Evolutionary conservation across 1,140 invertebrate species (phyloP).

Genomic region (Dreissena polymorpha): DNA sequence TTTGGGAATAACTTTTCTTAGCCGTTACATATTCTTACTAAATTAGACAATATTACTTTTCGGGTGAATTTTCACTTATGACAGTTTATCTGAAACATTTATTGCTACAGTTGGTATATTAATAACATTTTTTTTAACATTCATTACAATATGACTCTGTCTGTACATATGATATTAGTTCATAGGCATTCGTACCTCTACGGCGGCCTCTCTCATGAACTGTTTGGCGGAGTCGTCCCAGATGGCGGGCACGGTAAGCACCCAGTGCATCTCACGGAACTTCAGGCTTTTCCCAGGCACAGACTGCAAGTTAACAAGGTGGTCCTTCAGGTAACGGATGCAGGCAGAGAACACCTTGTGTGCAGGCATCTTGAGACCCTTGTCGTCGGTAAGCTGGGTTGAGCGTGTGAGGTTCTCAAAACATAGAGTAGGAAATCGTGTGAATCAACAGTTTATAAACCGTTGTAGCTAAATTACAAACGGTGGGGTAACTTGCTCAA

Average conservation of each 20-base stretch:
- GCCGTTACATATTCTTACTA: no score
- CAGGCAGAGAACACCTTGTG: constrained; percentile 35
- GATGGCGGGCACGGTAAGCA: constrained; percentile 49
- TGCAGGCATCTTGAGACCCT: constrained; percentile 29
- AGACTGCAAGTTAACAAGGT: background rate
- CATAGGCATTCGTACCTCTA: constrained; percentile 15
- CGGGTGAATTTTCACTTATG: no score
- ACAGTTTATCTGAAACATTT: no score
- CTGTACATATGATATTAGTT: no score
- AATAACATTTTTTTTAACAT: no score
- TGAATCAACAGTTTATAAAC: background rate
- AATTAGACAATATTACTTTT: no score
- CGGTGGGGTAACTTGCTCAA: no score
- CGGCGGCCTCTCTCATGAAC: constrained; percentile 48
- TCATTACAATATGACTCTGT: no score
- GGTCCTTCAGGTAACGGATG: constrained; percentile 41
- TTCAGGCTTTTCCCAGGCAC: background rate
- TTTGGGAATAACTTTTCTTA: no score
- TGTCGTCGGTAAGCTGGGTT: constrained; percentile 28
- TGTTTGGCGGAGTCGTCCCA: constrained; percentile 48
- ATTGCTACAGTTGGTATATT: no score
- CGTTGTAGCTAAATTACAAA: no score
- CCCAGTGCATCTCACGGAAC: constrained; percentile 38
- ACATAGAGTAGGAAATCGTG: background rate
- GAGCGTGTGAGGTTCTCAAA: constrained; percentile 26